phyloP scores from a whole-genome alignment of 1,140 invertebrate genomes.

The Macrotrachela quadricornifera region DNA sequence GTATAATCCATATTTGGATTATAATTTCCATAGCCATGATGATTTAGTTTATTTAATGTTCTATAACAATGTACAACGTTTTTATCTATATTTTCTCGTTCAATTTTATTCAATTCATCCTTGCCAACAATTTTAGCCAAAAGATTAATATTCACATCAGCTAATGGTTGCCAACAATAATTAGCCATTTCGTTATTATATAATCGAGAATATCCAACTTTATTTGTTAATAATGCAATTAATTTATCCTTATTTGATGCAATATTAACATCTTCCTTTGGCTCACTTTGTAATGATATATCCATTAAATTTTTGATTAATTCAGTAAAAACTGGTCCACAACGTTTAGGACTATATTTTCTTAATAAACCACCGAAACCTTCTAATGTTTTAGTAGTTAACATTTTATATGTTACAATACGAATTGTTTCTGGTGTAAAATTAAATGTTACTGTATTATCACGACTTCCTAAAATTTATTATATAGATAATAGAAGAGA shows the following conservation, averaged over 20 bases:
- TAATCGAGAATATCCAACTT: not conserved
- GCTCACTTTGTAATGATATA: not conserved
- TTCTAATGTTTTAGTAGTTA: not conserved
- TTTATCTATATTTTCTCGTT: slow-evolving; percentile 1
- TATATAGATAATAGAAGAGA: not conserved
- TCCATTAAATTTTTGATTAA: slow-evolving; percentile 1
- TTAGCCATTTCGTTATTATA: slow-evolving; percentile 1
- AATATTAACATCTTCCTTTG: not conserved
- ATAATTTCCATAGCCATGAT: not conserved
- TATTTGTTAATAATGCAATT: not conserved
- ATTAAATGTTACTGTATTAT: not conserved
- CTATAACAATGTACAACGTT: not conserved
- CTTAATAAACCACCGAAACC: slow-evolving; percentile 3
- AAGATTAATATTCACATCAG: not conserved
- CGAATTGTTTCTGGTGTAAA: slow-evolving; percentile 2
- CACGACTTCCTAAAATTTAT: not conserved
- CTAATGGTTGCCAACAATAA: slow-evolving; percentile 2
- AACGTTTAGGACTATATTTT: slow-evolving; percentile 5
- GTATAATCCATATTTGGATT: not conserved
- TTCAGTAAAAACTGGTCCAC: not conserved
- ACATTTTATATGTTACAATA: not conserved
- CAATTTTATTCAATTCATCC: not conserved
- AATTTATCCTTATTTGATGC: not conserved
- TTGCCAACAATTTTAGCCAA: not conserved
- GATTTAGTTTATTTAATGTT: not conserved